Evolutionary conservation across 2,888 invertebrate genomes (phyloP), one percentile per base, ranked within the genome.

Genomic region (Erannis defoliaria): DNA sequence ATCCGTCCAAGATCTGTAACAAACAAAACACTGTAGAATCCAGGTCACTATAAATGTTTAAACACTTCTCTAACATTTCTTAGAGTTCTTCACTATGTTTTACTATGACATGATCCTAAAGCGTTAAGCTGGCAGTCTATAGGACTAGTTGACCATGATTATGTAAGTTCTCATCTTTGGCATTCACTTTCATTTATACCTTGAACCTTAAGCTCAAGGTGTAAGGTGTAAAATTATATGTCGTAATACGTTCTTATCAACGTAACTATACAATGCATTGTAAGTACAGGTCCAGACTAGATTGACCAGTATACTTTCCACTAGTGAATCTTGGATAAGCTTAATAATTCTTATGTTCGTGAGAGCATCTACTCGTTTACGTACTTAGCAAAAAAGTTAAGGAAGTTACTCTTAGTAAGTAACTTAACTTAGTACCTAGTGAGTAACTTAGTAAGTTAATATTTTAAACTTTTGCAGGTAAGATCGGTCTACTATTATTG

Each of bases 91-190:
- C 9, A 26, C 23, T 2, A 12, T 46, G 9, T 43, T 10, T 19
- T 33, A 59, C 2, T 16, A n/a, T 10, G 53, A 33, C 40, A 59
- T 33, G 18, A 46, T 26, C 5, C 21, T 31, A 40, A 40, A 18
- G 26, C 1, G 2, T 10, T n/a, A 18, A 18, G 29, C 19, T 43
- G 12, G 14, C 12, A 33, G 26, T 48, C 12, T 14, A 16, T 21
- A 42, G n/a, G 14, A 38, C 48, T 26, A 42, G 50, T 43, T 61
- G 60, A 55, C 60, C 55, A 55, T 61, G 49, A 50, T 61, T 61
- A 61, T 43, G 38, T 55, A 55, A 61, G 26, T 14, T 49, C 31
- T 50, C 55, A 61, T 55, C 60, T 49, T 26, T 43, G 43, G 49
- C 50, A 18, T 29, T 60, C 49, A 55, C 60, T 23, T 31, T 29